phyloP scores from a whole-genome alignment of 1,140 invertebrate genomes.

The Magallana angulata region DNA sequence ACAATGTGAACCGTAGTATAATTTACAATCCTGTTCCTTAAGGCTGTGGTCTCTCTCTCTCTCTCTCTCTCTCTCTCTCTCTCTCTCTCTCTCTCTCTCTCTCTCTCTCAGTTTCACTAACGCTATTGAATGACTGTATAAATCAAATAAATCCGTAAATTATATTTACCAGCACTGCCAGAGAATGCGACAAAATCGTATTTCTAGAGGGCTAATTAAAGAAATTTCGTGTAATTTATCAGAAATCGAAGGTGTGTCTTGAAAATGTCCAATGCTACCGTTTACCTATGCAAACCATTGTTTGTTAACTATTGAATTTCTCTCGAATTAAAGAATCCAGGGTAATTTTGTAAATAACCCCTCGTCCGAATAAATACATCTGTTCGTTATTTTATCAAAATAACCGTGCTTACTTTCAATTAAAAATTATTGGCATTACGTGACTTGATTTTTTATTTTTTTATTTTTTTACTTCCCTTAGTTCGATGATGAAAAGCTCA shows the following conservation, averaged over 20 bases:
- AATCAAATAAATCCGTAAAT: slow-evolving; percentile 35
- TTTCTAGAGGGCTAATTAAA: slow-evolving; percentile 36
- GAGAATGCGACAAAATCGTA: slow-evolving; percentile 23
- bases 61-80: too few species aligned
- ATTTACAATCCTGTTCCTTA: too few species aligned
- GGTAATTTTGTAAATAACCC: slow-evolving; percentile 29
- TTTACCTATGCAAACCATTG: slow-evolving; percentile 37
- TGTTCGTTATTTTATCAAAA: slow-evolving; percentile 20
- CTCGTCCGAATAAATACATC: not conserved
- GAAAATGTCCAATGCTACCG: slow-evolving; percentile 29
- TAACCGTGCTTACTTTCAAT: slow-evolving; percentile 34
- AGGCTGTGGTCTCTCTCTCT: too few species aligned
- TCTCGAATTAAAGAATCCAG: slow-evolving; percentile 20
- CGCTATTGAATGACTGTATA: slow-evolving; percentile 4
- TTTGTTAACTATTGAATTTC: slow-evolving; percentile 32
- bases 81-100: not conserved
- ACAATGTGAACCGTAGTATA: too few species aligned
- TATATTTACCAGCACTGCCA: slow-evolving; percentile 25
- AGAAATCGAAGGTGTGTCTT: slow-evolving; percentile 37
- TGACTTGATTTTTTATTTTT: slow-evolving; percentile 18
- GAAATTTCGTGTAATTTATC: slow-evolving; percentile 32
- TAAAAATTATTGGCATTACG: slow-evolving; percentile 34
- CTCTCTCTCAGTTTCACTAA: slow-evolving; percentile 1
- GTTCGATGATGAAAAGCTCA: not conserved
- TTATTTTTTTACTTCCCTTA: not conserved